These are phyloP conservation scores for Petrosia ficiformis DNA, from an alignment of 37 sponge, comb jelly and placozoan genomes.

Conservation along the genomic window DNA sequence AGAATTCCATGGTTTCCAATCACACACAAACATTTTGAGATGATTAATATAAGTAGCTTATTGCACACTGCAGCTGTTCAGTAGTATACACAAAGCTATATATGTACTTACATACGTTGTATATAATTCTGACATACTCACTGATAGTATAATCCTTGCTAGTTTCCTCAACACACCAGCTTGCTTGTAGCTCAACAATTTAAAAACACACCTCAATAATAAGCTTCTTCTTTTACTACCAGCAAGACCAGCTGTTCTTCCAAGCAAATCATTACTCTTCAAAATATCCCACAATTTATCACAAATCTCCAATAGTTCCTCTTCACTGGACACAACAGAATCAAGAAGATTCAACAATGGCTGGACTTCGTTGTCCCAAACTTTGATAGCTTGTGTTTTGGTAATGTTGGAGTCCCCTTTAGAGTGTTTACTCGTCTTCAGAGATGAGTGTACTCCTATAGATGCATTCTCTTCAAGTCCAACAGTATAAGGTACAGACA, in stretches of 20 bases:
- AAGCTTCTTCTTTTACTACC: constrained; percentile 44
- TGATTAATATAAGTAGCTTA: too few relatives aligned
- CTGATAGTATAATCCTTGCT: constrained; percentile 65
- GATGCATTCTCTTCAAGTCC: too few relatives aligned
- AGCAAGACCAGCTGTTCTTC: constrained; percentile 56
- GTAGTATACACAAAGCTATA: too few relatives aligned
- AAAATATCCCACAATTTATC: constrained; percentile 37
- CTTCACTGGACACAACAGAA: not conserved
- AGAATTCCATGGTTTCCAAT: too few relatives aligned
- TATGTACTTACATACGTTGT: too few relatives aligned
- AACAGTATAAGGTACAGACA: too few relatives aligned
- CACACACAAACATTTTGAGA: too few relatives aligned
- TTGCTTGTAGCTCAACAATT: constrained; percentile 55
- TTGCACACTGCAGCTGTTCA: too few relatives aligned
- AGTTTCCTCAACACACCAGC: constrained; percentile 58
- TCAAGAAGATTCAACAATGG: constrained; percentile 54
- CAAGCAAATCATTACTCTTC: constrained; percentile 27
- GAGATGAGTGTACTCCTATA: too few relatives aligned
- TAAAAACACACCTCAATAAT: constrained; percentile 50
- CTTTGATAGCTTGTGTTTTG: not conserved
- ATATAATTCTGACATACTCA: too few relatives aligned
- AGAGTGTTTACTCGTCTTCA: too few relatives aligned
- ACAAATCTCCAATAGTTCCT: constrained; percentile 29
- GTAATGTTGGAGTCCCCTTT: too few relatives aligned
- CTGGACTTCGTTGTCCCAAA: constrained; percentile 56